Evolutionary conservation across 2,888 invertebrate species (phyloP), one percentile per base, ranked within the genome.

Genomic region (Endotricha flammealis): DNA sequence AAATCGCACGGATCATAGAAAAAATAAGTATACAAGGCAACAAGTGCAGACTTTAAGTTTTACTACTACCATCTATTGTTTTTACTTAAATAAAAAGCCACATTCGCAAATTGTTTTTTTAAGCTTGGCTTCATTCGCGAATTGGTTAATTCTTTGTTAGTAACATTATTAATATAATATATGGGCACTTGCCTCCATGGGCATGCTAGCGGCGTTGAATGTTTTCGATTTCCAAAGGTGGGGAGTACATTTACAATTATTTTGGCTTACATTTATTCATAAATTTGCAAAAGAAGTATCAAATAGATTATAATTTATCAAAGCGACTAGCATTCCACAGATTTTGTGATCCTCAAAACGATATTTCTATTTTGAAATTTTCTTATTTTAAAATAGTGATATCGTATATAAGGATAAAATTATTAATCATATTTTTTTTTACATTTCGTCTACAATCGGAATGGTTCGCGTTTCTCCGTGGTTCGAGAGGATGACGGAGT

Each of bases 391-490:
- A 23, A 32, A 39, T 39, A 39, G 41, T 36, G 39, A 43, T 43
- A 12, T 39, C 20, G n/a, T 20, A 6, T 16, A 16, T 20, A 3
- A 4, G 20, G 32, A 32, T 4, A 11, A 36, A 27, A 34, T 9
- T 36, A 35, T 43, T 30, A 39, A 42, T 36, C 38, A 50, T 28
- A 32, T 29, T 45, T 23, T 38, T 30, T 31, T 32, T 42, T 46
- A 39, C 42, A 40, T 49, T 51, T 69, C 75, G 70, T 82, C 85
- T 91, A 93, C 50, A 93, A 89, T 82, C 92, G 90, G 88, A 93
- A 93, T 56, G 93, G 93, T 85, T 92, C 92, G 63, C 91, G 90
- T 74, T 87, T 83, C 46, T 88, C 88, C 48, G 74, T 86, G 28
- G 88, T 87, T 57, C 67, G 65, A 42, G 83, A 69, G n/a, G 81